These are phyloP conservation scores for Congeria kusceri DNA, from an alignment of 2,888 invertebrate species.

Conservation along the genomic window DNA sequence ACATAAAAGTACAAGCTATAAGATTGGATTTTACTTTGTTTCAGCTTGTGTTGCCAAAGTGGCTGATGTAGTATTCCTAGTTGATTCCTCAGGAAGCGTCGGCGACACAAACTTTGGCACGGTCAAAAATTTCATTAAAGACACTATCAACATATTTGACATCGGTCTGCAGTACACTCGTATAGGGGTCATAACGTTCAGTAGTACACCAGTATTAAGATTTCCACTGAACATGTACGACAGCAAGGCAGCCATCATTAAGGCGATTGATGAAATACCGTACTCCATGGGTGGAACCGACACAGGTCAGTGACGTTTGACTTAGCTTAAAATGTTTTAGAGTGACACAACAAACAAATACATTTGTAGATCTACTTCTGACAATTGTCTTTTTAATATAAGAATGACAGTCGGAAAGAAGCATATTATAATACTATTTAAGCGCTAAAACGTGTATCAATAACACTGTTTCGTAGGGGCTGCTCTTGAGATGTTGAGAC, in stretches of 20 bases:
- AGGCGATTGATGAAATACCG: constrained; percentile 38
- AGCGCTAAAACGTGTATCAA: too few species aligned
- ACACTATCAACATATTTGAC: constrained; percentile 35
- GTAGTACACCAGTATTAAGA: constrained; percentile 26
- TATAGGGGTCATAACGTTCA: constrained; percentile 56
- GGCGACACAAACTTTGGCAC: constrained; percentile 69
- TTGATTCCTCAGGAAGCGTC: constrained; percentile 79
- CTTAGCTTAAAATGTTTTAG: too few species aligned
- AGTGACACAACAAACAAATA: too few species aligned
- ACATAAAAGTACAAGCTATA: too few species aligned
- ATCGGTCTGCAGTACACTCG: constrained; percentile 39
- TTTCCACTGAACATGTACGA: constrained; percentile 47
- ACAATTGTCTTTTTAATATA: too few species aligned
- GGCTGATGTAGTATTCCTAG: constrained; percentile 75
- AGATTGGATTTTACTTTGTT: too few species aligned
- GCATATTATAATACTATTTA: too few species aligned
- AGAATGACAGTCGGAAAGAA: too few species aligned
- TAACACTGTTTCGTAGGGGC: constrained; percentile 31
- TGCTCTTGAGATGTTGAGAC: constrained; percentile 50
- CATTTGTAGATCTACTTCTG: too few species aligned
- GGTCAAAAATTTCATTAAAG: constrained; percentile 66
- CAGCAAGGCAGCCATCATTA: constrained; percentile 14
- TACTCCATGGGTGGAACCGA: constrained; percentile 53
- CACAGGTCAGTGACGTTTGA: constrained; percentile 39
- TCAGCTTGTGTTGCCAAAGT: constrained; percentile 51